phyloP scores from a whole-genome alignment of 2,113 vertebrate genomes.

The Fregata magnificens region DNA sequence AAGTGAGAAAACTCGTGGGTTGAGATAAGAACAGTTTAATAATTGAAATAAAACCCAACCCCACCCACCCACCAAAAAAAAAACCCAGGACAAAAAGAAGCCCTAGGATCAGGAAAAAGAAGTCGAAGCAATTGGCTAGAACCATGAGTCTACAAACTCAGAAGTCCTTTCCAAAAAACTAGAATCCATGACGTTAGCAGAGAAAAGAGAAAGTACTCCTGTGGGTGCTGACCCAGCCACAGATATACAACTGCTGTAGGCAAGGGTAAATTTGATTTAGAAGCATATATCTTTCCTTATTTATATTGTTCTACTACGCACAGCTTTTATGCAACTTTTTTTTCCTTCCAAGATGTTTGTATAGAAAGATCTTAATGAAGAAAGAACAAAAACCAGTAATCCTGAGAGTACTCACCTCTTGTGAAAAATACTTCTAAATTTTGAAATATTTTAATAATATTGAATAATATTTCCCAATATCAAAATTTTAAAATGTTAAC shows the following conservation, averaged over 20 bases:
- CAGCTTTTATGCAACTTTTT: background rate
- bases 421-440: background rate
- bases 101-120: background rate
- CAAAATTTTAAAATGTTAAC: background rate
- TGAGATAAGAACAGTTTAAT: too few relatives aligned
- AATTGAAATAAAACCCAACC: too few relatives aligned
- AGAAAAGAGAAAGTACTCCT: background rate
- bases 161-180: background rate
- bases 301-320: background rate
- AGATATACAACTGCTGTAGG: background rate
- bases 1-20: too few relatives aligned
- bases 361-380: background rate
- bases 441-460: background rate
- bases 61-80: too few relatives aligned
- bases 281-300: background rate
- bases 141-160: background rate
- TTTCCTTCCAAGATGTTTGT: background rate
- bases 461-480: background rate
- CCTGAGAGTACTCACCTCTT: background rate
- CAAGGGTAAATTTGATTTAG: background rate
- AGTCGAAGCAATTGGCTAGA: background rate
- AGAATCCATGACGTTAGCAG: background rate
- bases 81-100: background rate
- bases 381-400: background rate
- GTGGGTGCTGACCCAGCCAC: background rate